Conservation (phyloP, 1,140 invertebrate genomes). For the Papilio aristodemus region DNA sequence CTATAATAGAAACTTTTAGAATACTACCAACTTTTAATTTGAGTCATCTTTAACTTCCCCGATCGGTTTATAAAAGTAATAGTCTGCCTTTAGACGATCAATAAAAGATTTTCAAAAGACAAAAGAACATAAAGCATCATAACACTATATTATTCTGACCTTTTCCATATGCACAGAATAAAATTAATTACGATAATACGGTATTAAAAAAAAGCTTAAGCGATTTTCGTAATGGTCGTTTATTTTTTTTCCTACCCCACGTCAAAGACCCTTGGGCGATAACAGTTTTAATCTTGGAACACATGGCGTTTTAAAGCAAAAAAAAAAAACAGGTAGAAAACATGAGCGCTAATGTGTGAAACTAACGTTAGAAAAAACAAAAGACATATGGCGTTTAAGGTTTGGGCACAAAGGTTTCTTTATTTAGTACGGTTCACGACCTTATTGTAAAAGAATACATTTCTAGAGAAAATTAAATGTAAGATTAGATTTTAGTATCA, state of each 20-base stretch:
- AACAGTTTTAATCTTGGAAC: conserved; percentile 20
- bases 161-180: background rate
- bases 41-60: no score
- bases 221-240: conserved; percentile 2
- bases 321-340: conserved; percentile 22
- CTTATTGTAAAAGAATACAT: background rate
- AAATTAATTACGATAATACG: background rate
- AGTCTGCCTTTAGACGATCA: no score
- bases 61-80: no score
- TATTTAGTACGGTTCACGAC: conserved; percentile 9
- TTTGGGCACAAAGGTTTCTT: conserved; percentile 13
- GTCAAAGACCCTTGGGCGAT: conserved; percentile 10
- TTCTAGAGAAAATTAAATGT: background rate
- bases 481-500: background rate
- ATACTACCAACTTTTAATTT: no score
- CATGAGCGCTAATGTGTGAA: conserved; percentile 26
- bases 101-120: no score
- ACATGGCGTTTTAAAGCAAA: conserved; percentile 1
- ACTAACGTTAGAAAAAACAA: conserved; percentile 24
- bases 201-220: conserved; percentile 5
- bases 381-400: conserved; percentile 25
- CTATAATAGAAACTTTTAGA: no score
- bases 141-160: conserved; percentile 3
- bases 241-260: conserved; percentile 14
- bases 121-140: no score